Conservation (phyloP, 2,113 vertebrate genomes). For the Antechinus flavipes region DNA sequence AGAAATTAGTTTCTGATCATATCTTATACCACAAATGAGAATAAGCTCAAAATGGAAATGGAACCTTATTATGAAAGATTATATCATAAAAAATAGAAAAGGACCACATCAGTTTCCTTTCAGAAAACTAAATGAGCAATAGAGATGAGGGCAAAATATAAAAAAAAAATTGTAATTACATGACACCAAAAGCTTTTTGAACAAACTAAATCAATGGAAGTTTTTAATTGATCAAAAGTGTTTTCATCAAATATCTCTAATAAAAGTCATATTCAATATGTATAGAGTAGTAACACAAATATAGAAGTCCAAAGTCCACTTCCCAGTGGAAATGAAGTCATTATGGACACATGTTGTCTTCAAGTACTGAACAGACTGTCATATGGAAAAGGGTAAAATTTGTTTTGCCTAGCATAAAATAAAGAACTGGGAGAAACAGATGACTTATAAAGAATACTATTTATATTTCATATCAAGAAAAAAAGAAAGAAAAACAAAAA, state of each 20-base stretch:
- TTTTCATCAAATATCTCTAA: not conserved
- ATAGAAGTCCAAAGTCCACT: not conserved
- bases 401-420: not conserved
- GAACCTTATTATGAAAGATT: no score
- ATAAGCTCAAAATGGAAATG: no score
- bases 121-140: not conserved
- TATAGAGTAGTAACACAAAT: not conserved
- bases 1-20: no score
- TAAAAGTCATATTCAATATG: not conserved
- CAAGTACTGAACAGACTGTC: not conserved
- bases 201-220: not conserved
- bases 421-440: not conserved
- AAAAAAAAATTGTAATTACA: not conserved
- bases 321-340: not conserved
- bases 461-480: not conserved
- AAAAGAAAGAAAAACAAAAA: not conserved
- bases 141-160: not conserved
- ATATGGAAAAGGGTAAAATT: not conserved
- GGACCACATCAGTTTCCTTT: not conserved
- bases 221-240: not conserved
- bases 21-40: no score
- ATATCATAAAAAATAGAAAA: no score
- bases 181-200: not conserved
- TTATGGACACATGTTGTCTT: not conserved
- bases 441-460: not conserved